These are phyloP conservation scores for Slavum lentiscoides DNA, from an alignment of 2,888 invertebrate genomes.

Conservation along the genomic window DNA sequence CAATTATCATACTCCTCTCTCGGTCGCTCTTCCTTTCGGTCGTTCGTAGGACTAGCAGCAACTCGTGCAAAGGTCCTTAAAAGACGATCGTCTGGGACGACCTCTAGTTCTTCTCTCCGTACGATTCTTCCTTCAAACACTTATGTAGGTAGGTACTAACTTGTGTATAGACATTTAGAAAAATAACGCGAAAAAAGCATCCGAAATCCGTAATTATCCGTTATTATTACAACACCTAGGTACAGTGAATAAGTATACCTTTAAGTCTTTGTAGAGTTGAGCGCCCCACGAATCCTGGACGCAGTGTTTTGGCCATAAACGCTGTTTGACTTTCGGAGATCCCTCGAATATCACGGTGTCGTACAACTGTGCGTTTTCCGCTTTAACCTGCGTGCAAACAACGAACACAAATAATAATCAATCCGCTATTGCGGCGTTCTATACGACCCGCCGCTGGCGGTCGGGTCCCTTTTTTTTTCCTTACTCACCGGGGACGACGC, in stretches of 20 bases:
- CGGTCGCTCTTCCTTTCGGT: no score
- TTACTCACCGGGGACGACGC: constrained; percentile 68
- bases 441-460: neutral
- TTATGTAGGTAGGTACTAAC: no score
- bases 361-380: constrained; percentile 78
- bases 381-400: constrained; percentile 64
- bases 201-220: neutral
- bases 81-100: no score
- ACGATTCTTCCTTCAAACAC: no score
- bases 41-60: no score
- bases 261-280: constrained; percentile 85
- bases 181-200: neutral
- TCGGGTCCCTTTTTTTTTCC: constrained; percentile 56
- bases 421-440: neutral
- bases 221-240: no score
- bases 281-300: constrained; percentile 95
- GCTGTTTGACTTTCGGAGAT: constrained; percentile 81
- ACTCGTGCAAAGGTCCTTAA: no score
- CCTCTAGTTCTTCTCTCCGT: no score
- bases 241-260: constrained; percentile 62
- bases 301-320: constrained; percentile 94
- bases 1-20: no score
- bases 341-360: constrained; percentile 93
- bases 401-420: neutral
- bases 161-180: no score